phyloP scores from a whole-genome alignment of 2,113 vertebrate species.

The Athene noctua region DNA sequence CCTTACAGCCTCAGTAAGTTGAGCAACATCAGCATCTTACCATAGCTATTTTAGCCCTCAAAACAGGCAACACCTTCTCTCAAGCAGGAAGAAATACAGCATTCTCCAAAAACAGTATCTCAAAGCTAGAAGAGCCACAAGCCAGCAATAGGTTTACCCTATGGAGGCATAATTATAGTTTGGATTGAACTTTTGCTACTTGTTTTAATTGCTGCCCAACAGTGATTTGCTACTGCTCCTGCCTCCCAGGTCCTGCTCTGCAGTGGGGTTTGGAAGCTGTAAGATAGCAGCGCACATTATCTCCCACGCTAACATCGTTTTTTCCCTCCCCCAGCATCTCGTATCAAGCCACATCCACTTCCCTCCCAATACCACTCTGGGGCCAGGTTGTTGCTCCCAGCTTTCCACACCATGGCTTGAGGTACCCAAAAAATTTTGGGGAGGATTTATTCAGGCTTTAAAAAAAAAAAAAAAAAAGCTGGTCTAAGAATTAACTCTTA shows the following conservation, averaged over 20 bases:
- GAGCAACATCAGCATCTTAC: neutral
- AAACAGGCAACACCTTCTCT: neutral
- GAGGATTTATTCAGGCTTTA: neutral
- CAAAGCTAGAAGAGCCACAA: neutral
- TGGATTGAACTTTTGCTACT: neutral
- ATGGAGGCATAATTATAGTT: neutral
- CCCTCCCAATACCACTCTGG: neutral
- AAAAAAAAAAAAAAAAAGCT: too few species aligned
- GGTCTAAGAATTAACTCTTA: neutral
- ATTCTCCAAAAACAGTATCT: neutral
- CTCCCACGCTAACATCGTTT: neutral
- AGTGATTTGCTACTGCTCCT: neutral
- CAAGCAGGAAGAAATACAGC: neutral
- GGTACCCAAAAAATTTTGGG: neutral
- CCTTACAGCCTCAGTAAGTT: neutral
- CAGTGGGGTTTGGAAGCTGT: neutral
- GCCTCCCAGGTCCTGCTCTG: neutral
- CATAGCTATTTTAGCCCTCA: neutral
- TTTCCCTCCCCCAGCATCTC: neutral
- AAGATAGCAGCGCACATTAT: neutral
- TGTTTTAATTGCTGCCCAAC: neutral
- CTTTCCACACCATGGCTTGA: neutral
- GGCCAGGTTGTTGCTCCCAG: neutral
- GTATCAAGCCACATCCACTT: neutral
- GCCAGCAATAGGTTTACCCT: rapidly evolving